Base-by-base conservation (phyloP, 2,888 invertebrate genomes). In the Nomada goodeniana region DNA sequence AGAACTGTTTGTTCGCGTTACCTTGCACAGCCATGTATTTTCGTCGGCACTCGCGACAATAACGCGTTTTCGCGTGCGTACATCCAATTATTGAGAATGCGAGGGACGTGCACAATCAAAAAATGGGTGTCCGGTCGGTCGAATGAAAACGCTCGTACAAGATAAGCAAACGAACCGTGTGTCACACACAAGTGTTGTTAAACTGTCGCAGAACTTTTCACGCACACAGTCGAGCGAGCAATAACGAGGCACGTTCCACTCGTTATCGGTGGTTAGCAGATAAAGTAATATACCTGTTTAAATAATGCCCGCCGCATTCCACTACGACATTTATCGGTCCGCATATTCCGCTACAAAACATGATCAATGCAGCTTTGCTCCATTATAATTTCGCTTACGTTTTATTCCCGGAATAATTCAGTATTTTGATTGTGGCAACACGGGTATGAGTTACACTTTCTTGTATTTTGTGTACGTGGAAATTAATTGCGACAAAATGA, bases 271-370 rank as follows among this genome's bases (percentile, higher is more conserved):
- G 70, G 50, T 52, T 42, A 23, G 47, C 63, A 64, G 76, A 81
- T 81, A 81, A 82, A 81, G 68, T 76, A 69, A 76, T 80, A 76
- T 76, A 76, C 73, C 81, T 70, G 81, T 74, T 76, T 81, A 80
- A 80, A 83, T 77, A 83, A 81, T 76, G 64, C 63, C 67, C 44
- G 60, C 26, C 53, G 68, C 55, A 59, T 67, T 74, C 63, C 80
- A 47, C 1, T 57, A 44, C 60, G 55, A 53, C 70, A 52, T 52
- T 82, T 80, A 80, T 75, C 80, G 82, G 50, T 57, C 61, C 70
- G 23, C 47, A 63, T 63, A 36, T 61, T 75, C 53, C 57, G 36
- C 9, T 20, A 5, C n/a, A 3, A 55, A 53, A 63, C 42, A 74
- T 63, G 52, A 64, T 76, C 70, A 59, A 68, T 69, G 64, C 55